Evolutionary conservation across 2,888 invertebrate species (phyloP).

Genomic region (Allacma fusca): DNA sequence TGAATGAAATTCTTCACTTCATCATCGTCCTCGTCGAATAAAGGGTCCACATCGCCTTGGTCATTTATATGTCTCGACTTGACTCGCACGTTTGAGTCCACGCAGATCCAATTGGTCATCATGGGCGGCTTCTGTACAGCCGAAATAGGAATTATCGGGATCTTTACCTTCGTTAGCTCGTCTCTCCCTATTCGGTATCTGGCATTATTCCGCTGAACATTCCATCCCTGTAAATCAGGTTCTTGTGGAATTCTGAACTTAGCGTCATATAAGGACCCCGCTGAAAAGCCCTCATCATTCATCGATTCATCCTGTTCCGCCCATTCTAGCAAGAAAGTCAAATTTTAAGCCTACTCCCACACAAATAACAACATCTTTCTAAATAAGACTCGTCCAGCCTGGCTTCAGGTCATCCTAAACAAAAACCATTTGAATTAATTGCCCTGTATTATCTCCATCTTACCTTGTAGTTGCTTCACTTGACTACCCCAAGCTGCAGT

Average conservation of each 20-base stretch:
- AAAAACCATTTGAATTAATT: no score
- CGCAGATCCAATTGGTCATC: background rate
- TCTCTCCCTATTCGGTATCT: background rate
- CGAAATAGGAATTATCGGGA: background rate
- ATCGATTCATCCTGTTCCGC: no score
- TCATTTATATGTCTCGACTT: background rate
- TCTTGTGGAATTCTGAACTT: no score
- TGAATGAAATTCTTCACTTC: background rate
- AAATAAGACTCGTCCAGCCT: no score
- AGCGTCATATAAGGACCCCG: no score
- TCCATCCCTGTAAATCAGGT: no score
- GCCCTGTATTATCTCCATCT: no score
- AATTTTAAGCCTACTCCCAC: no score
- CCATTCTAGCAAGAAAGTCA: no score
- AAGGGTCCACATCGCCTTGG: background rate
- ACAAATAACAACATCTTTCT: no score
- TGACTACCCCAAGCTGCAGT: background rate
- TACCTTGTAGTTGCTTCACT: background rate
- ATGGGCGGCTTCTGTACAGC: background rate
- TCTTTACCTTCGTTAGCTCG: background rate
- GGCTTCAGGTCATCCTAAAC: no score
- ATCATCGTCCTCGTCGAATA: background rate
- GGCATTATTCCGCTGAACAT: background rate
- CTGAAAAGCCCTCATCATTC: no score
- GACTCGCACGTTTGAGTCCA: background rate